These are phyloP conservation scores for Eledona agricola DNA, from an alignment of 2,888 invertebrate species.

Conservation along the genomic window DNA sequence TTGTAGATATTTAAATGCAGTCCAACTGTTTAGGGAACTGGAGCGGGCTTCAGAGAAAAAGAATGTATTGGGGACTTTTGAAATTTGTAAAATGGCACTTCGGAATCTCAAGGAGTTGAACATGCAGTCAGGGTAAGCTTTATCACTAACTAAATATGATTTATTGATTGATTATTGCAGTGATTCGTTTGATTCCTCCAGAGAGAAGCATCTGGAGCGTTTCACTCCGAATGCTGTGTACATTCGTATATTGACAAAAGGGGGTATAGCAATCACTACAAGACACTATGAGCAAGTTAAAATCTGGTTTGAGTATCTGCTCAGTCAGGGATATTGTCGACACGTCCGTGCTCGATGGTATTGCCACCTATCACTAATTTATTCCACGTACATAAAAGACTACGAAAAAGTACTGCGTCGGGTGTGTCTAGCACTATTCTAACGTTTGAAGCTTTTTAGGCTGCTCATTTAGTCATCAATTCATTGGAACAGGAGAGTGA, in stretches of 20 bases:
- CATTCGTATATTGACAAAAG: conserved; percentile 40
- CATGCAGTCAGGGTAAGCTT: conserved; percentile 1
- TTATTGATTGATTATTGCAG: conserved; percentile 3
- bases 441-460: conserved; percentile 54
- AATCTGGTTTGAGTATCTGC: conserved; percentile 41
- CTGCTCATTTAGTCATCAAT: conserved; percentile 61
- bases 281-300: conserved; percentile 36
- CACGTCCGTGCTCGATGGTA: conserved; percentile 43
- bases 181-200: conserved; percentile 12
- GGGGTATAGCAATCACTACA: conserved; percentile 37
- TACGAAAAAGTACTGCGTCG: conserved; percentile 37
- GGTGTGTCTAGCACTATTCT: not conserved
- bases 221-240: conserved; percentile 45
- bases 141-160: not conserved
- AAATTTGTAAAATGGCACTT: conserved; percentile 10
- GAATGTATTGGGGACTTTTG: conserved; percentile 1
- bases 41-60: conserved; percentile 6
- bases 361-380: conserved; percentile 39
- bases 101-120: not conserved
- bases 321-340: conserved; percentile 37
- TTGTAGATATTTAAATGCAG: conserved; percentile 7
- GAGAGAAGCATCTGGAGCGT: conserved; percentile 39
- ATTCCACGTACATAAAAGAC: conserved; percentile 42
- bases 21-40: conserved; percentile 1
- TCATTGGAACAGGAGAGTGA: conserved; percentile 56